Evolutionary conservation across 2,797 vertebrate genomes (phyloP).

Genomic region (Cottoperca gobio): DNA sequence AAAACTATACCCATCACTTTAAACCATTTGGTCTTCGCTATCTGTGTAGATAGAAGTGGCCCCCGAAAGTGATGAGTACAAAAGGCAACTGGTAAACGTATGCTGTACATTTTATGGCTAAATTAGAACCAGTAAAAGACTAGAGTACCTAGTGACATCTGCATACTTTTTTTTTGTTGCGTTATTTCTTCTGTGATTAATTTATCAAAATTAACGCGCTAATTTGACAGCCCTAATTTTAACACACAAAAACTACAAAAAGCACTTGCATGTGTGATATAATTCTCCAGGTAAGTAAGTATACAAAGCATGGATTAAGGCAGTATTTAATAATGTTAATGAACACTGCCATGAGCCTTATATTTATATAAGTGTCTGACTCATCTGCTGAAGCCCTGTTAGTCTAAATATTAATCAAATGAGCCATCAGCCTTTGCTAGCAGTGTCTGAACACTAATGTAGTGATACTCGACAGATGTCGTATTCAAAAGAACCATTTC

Average conservation of each 20-base stretch:
- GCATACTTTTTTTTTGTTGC: no score
- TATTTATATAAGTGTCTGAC: slow-evolving; percentile 31
- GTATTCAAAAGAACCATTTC: slow-evolving; percentile 14
- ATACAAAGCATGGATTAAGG: background rate
- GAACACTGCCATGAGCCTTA: slow-evolving; percentile 4
- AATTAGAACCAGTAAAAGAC: background rate
- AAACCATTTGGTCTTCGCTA: background rate
- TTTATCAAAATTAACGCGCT: no score
- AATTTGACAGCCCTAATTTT: no score
- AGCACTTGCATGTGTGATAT: background rate
- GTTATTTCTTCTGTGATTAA: no score
- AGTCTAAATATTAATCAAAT: slow-evolving; percentile 32
- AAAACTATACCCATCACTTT: background rate
- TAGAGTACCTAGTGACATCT: background rate
- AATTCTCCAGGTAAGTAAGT: slow-evolving; percentile 21
- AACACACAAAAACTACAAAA: background rate
- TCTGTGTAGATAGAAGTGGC: background rate
- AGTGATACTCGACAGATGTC: slow-evolving; percentile 13
- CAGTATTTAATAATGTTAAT: slow-evolving; percentile 25
- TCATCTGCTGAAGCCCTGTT: slow-evolving; percentile 27
- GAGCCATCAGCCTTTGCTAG: slow-evolving; percentile 6
- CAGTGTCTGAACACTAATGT: slow-evolving; percentile 7
- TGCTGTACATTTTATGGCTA: background rate
- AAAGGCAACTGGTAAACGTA: background rate
- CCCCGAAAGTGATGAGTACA: background rate